phyloP scores from a whole-genome alignment of 2,888 invertebrate genomes.

The Carterocephalus palaemon region DNA sequence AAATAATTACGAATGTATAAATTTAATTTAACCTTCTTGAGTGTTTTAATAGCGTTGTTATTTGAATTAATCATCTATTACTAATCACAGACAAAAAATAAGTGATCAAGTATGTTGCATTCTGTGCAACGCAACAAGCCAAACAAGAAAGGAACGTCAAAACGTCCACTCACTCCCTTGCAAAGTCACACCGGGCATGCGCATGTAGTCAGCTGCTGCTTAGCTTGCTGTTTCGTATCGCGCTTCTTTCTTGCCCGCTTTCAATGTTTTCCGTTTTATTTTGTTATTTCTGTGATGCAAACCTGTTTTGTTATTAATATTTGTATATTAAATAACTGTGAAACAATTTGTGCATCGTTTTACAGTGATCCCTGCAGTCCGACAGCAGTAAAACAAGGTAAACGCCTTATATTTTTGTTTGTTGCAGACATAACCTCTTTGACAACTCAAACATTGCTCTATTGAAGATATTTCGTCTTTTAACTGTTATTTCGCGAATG shows the following conservation, averaged over 20 bases:
- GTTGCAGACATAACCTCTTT: slow-evolving; percentile 77
- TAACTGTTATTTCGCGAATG: slow-evolving; percentile 10
- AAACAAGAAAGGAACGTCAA: too few species aligned
- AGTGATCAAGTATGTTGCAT: too few species aligned
- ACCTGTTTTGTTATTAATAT: slow-evolving; percentile 72
- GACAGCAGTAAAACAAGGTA: slow-evolving; percentile 68
- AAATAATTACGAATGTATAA: too few species aligned
- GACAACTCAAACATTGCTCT: slow-evolving; percentile 60
- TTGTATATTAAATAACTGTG: slow-evolving; percentile 62
- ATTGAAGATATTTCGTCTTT: slow-evolving; percentile 40
- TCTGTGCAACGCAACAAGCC: too few species aligned
- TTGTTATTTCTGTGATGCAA: slow-evolving; percentile 79
- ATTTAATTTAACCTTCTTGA: too few species aligned
- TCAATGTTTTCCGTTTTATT: slow-evolving; percentile 80
- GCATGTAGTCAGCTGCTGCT: slow-evolving; percentile 83
- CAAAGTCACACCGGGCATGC: slow-evolving; percentile 62
- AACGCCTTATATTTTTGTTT: slow-evolving; percentile 79
- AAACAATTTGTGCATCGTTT: slow-evolving; percentile 61
- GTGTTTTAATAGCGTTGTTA: too few species aligned
- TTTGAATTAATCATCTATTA: too few species aligned
- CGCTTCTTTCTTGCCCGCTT: slow-evolving; percentile 80
- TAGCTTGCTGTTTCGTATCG: slow-evolving; percentile 83
- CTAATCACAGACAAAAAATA: too few species aligned
- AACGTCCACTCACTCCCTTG: slow-evolving; percentile 40
- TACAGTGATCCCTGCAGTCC: slow-evolving; percentile 63